Evolutionary conservation across 2,888 invertebrate genomes (phyloP).

Genomic region (Quadriops clusia): DNA sequence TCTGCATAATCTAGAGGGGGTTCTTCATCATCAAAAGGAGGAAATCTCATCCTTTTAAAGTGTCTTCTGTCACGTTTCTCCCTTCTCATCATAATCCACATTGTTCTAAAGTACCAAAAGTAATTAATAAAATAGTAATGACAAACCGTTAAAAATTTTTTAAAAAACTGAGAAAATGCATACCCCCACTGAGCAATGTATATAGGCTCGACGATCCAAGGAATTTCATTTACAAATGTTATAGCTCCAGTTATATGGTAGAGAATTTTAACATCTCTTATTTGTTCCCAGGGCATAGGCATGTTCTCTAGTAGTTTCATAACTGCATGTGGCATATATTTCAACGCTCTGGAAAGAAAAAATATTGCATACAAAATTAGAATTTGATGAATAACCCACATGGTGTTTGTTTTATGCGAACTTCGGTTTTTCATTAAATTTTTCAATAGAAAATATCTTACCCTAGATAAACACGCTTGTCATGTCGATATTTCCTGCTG

Average conservation of each 20-base stretch:
- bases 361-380: neutral
- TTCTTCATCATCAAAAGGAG: constrained; percentile 99
- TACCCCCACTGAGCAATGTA: constrained; percentile 99
- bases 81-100: constrained; percentile 99
- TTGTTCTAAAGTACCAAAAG: constrained; percentile 50
- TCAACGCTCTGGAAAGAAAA: constrained; percentile 59
- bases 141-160: neutral
- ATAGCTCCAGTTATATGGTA: constrained; percentile 99
- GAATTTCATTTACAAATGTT: constrained; percentile 99
- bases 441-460: constrained; percentile 27
- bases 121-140: neutral
- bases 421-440: neutral
- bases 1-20: constrained; percentile 99
- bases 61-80: constrained; percentile 97
- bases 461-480: constrained; percentile 95
- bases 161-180: constrained; percentile 21
- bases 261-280: constrained; percentile 91
- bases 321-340: constrained; percentile 99
- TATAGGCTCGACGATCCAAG: constrained; percentile 98
- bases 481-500: constrained; percentile 95
- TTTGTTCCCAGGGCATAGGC: constrained; percentile 99
- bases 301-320: constrained; percentile 98
- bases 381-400: too few species aligned
- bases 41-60: constrained; percentile 98
- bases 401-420: too few species aligned